Evolutionary conservation across 2,888 invertebrate species (phyloP), one percentile per base, ranked within the genome.

Genomic region (Rambutsinella grinnellia): DNA sequence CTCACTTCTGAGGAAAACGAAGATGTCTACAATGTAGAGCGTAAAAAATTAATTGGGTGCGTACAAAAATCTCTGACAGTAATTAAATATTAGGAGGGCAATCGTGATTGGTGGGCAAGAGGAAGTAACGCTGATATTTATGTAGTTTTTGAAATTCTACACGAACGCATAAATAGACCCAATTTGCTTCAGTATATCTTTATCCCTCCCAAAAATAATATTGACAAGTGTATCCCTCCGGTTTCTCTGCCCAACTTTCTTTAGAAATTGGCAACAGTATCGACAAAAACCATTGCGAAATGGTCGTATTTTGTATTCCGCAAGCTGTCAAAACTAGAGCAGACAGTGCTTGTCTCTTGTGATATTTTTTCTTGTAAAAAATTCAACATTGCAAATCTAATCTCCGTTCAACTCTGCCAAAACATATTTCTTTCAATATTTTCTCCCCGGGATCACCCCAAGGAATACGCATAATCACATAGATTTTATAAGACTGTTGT

Each of bases 141-240:
- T n/a, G n/a, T n/a, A n/a, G n/a, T n/a, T n/a, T n/a, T n/a, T n/a
- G n/a, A n/a, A n/a, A n/a, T n/a, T n/a, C n/a, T n/a, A n/a, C n/a
- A n/a, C n/a, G n/a, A n/a, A n/a, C n/a, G n/a, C 61, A 69, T 69
- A 61, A 69, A 69, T 69, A 69, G 28, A 68, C 46, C 54, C 49
- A 54, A 61, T 61, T 60, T 61, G 53, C 27, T 46, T 23, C n/a
- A 21, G 54, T 54, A 54, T 61, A 26, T 54, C 54, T 27, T n/a
- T n/a, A n/a, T n/a, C n/a, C n/a, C 27, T 26, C 51, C 44, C 26
- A 53, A 53, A 66, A 46, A 36, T 28, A 21, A 69, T 56, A 56
- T 69, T 61, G 61, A 54, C 61, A 69, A 69, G 58, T 28, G n/a
- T n/a, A 69, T 69, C 54, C 61, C 61, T 54, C 61, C 53, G 15